Percentiles rank a stretch among this genome's conserved stretches.
phyloP scores from a whole-genome alignment of 2,888 invertebrate genomes.

The Ceratothoa steindachneri region DNA sequence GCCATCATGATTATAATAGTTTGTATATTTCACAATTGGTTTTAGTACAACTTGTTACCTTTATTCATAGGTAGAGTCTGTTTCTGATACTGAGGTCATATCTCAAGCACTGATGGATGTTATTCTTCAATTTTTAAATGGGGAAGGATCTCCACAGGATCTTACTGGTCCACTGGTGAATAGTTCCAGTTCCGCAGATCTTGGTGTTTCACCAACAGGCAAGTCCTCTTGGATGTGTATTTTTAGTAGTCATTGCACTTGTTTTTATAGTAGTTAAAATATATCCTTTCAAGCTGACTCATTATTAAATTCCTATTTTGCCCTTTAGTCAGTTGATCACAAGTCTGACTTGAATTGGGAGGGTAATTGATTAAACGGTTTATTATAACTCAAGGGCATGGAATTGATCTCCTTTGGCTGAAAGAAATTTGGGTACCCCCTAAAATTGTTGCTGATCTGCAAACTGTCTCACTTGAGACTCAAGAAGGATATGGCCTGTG shows the following conservation, averaged over 20 bases:
- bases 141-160: conserved; percentile 21
- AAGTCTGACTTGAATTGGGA: no score
- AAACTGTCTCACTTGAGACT: no score
- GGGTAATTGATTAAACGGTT: no score
- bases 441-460: no score
- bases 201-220: conserved; percentile 36
- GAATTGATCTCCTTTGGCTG: no score
- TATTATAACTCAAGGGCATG: no score
- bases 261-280: no score
- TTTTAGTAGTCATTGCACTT: no score
- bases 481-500: no score
- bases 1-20: no score
- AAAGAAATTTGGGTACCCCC: no score
- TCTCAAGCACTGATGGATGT: conserved; percentile 35
- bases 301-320: neutral
- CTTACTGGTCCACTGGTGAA: conserved; percentile 13
- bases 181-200: conserved; percentile 29
- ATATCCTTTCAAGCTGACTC: neutral
- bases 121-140: conserved; percentile 18
- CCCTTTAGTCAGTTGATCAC: no score
- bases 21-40: neutral
- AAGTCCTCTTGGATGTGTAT: neutral
- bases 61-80: neutral
- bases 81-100: conserved; percentile 21
- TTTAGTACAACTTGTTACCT: neutral